These are phyloP conservation scores for Leucoma salicis DNA, from an alignment of 2,888 invertebrate species.

Conservation along the genomic window DNA sequence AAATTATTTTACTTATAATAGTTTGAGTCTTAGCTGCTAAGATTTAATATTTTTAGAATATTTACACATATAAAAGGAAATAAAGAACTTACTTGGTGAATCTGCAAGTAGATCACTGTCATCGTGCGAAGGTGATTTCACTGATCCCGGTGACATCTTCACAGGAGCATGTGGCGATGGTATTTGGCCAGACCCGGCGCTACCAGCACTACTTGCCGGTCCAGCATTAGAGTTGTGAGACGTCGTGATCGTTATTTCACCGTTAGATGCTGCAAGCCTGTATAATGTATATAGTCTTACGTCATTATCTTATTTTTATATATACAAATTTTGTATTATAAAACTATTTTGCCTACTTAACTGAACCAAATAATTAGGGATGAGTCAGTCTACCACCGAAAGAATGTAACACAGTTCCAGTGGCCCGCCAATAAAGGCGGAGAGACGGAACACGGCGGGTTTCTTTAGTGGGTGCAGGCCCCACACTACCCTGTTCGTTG, in stretches of 20 bases:
- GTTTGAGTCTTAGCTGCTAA: conserved; percentile 2
- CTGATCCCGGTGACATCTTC: conserved; percentile 85
- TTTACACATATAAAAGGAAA: neutral
- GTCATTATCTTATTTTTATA: too few species aligned
- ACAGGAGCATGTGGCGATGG: conserved; percentile 80
- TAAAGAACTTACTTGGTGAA: conserved; percentile 91
- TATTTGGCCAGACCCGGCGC: conserved; percentile 68
- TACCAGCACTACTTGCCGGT: conserved; percentile 75
- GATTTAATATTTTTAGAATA: conserved; percentile 8
- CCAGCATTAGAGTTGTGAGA: conserved; percentile 82
- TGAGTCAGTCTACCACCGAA: too few species aligned
- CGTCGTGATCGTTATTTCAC: conserved; percentile 92
- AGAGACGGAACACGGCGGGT: too few species aligned
- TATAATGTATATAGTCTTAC: too few species aligned
- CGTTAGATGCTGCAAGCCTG: conserved; percentile 89
- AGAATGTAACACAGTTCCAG: too few species aligned
- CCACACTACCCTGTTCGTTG: too few species aligned
- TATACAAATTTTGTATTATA: too few species aligned
- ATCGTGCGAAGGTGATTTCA: conserved; percentile 84
- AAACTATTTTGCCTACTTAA: too few species aligned
- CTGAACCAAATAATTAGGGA: too few species aligned
- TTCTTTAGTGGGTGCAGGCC: too few species aligned
- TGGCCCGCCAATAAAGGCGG: too few species aligned
- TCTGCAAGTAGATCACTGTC: conserved; percentile 89
- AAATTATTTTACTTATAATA: too few species aligned